Base-by-base conservation (phyloP, 2,888 invertebrate genomes). In the Merodon equestris region DNA sequence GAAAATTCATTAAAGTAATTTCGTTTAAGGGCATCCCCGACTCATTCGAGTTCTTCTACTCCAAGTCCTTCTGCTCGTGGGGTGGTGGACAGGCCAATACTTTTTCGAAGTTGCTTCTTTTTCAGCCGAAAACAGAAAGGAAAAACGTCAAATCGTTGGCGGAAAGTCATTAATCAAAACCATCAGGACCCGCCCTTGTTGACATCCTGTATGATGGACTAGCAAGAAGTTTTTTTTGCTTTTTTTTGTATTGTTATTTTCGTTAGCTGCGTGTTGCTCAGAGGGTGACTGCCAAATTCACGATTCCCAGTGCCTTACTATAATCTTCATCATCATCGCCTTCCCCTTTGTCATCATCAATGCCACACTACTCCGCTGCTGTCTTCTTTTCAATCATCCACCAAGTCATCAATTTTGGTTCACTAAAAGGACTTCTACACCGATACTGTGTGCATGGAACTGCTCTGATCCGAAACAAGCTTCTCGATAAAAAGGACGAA, bases 1-100 rank as follows among this genome's bases (percentile, higher is more conserved):
- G 73, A 82, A 84, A 83, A 83, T 84, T 84, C 83, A 84, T 84
- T 84, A 83, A 82, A 84, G 83, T 83, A 82, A 84, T 84, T 84
- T 84, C 84, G 83, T 82, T 76, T 75, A 10, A 53, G 2, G 56
- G 13, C 42, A 15, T 17, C 51, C 18, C 18, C 42, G 50, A 42
- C 17, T 14, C 9, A 18, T 10, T 9, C 27, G 34, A 7, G 14
- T 10, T 27, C 34, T 34, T 40, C 14, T 47, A 7, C 3, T n/a
- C 40, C 5, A 40, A 7, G 12, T n/a, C 9, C 40, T 3, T 1
- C 42, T 18, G 18, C 45, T 14, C 27, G 15, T n/a, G 17, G 56
- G 13, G 27, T 13, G 19, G 12, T 15, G 45, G 27, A 27, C 9
- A 54, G 36, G 34, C 47, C 71, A 67, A 72, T 66, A 72, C 51